Conservation (phyloP, 2,888 invertebrate genomes). For the Oeneis ivallda region DNA sequence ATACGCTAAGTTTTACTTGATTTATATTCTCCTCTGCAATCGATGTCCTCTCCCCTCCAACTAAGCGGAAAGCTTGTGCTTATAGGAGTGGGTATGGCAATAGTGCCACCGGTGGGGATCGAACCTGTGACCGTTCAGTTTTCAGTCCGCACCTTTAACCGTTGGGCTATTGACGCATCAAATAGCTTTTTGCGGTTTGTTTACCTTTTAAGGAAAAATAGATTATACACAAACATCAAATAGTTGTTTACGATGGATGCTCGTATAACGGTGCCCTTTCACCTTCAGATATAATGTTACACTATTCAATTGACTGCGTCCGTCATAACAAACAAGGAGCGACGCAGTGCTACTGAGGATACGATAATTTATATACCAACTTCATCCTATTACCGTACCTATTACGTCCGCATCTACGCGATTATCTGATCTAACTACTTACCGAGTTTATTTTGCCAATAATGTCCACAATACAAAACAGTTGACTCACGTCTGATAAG, state of each 20-base stretch:
- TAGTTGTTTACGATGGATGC: background rate
- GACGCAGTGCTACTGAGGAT: constrained; percentile 47
- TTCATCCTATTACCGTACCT: constrained; percentile 43
- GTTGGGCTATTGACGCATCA: no score
- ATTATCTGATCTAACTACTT: constrained; percentile 39
- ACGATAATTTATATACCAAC: constrained; percentile 49
- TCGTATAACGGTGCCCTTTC: constrained; percentile 7
- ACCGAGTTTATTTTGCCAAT: constrained; percentile 32
- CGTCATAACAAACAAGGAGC: constrained; percentile 57
- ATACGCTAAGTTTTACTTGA: no score
- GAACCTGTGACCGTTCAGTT: no score
- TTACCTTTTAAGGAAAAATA: no score
- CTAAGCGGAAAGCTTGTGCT: no score
- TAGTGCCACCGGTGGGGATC: no score
- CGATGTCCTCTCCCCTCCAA: no score
- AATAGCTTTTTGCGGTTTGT: no score
- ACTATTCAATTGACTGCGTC: constrained; percentile 65
- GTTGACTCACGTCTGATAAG: constrained; percentile 1
- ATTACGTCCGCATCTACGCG: constrained; percentile 34
- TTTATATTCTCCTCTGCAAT: no score
- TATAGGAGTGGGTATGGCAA: no score
- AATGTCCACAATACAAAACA: constrained; percentile 17
- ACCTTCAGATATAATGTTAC: constrained; percentile 48
- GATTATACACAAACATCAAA: background rate
- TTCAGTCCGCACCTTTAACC: no score